phyloP scores from a whole-genome alignment of 2,113 vertebrate genomes.

The Chrysochloris asiatica region DNA sequence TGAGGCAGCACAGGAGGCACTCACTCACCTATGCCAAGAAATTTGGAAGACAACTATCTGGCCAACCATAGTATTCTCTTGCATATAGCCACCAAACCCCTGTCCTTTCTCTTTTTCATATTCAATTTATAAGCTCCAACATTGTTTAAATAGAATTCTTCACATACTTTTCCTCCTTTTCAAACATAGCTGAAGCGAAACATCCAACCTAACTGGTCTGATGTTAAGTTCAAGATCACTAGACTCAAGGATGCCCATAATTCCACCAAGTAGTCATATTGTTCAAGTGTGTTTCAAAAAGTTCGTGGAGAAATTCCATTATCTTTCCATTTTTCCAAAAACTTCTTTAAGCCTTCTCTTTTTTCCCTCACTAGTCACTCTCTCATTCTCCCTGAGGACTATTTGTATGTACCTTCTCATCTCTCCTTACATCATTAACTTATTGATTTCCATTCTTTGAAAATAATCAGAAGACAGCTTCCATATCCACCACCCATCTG shows the following conservation, averaged over 20 bases:
- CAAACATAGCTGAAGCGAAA: background rate
- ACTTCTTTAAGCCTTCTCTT: no score
- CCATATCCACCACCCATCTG: fast-evolving
- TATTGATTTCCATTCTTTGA: background rate
- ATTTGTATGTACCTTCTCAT: background rate
- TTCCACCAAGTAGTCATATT: background rate
- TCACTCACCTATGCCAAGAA: no score
- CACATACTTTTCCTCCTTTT: background rate
- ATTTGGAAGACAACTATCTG: no score
- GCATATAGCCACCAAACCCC: background rate
- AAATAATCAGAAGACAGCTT: background rate
- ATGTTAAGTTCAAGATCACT: background rate
- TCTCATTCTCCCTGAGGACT: background rate
- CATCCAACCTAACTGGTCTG: background rate
- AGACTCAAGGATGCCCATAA: background rate
- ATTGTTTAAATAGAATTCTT: background rate
- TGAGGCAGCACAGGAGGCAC: no score
- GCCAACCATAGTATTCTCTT: no score
- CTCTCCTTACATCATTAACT: background rate
- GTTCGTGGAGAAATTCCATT: no score
- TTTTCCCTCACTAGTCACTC: background rate
- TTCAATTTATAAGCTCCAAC: background rate
- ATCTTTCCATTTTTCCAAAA: no score
- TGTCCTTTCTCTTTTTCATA: background rate
- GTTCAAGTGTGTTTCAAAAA: no score